Evolutionary conservation across 2,113 vertebrate genomes (phyloP).

Genomic region (Heliornis fulica): DNA sequence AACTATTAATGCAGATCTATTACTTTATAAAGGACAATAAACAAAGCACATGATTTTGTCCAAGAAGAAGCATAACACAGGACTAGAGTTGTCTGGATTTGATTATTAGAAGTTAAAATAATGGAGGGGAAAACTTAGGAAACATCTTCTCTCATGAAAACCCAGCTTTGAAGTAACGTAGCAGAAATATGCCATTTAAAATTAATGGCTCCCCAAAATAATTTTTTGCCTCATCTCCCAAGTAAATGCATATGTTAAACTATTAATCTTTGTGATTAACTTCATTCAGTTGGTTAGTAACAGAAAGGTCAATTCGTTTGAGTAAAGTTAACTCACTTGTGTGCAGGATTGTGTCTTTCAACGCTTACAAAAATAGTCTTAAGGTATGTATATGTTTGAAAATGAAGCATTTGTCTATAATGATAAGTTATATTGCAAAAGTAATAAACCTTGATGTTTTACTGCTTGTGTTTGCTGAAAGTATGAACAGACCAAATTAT

Average conservation of each 20-base stretch:
- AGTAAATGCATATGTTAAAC: background rate
- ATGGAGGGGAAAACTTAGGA: accelerated
- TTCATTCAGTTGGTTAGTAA: background rate
- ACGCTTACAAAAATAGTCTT: background rate
- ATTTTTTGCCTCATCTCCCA: background rate
- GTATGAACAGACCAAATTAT: background rate
- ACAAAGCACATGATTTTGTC: background rate
- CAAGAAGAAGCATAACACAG: background rate
- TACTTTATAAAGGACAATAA: background rate
- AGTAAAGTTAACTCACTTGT: background rate
- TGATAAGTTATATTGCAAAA: background rate
- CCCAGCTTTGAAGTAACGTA: background rate
- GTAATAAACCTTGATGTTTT: background rate
- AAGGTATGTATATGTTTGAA: background rate
- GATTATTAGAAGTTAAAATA: background rate
- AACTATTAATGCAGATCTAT: background rate
- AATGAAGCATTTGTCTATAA: background rate
- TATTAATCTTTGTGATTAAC: slow-evolving; percentile 1
- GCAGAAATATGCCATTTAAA: background rate
- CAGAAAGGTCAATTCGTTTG: background rate
- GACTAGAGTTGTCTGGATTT: background rate
- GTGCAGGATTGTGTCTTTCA: background rate
- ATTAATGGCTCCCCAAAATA: background rate
- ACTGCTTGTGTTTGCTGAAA: background rate
- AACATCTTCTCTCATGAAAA: background rate